These are phyloP conservation scores for Nomada fucata DNA, from an alignment of 2,888 invertebrate genomes.

Conservation along the genomic window DNA sequence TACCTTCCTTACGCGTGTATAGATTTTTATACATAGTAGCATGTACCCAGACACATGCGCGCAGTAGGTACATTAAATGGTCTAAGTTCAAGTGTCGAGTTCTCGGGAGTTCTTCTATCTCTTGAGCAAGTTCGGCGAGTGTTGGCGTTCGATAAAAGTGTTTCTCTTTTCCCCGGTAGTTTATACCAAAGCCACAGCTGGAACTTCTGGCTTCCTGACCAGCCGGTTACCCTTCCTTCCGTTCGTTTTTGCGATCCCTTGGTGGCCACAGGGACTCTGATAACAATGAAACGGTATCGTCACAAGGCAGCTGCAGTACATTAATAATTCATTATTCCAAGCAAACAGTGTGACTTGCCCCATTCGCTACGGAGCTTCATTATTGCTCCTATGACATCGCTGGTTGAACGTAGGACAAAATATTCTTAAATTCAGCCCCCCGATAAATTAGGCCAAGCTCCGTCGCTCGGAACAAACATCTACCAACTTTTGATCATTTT, in stretches of 20 bases:
- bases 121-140: constrained; percentile 75
- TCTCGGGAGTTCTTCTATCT: constrained; percentile 75
- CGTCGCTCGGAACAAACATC: background rate
- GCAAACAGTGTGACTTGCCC: constrained; percentile 16
- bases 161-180: constrained; percentile 77
- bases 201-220: constrained; percentile 65
- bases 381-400: constrained; percentile 13
- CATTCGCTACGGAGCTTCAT: constrained; percentile 4
- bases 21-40: background rate
- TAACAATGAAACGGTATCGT: constrained; percentile 58
- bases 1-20: background rate
- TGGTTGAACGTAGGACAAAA: background rate
- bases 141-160: constrained; percentile 81
- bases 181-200: constrained; percentile 66
- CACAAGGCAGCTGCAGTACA: constrained; percentile 24
- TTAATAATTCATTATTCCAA: constrained; percentile 54
- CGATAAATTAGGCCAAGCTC: constrained; percentile 25
- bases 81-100: constrained; percentile 75
- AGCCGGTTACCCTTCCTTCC: constrained; percentile 60
- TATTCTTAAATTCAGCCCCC: constrained; percentile 3
- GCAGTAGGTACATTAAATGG: constrained; percentile 76
- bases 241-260: constrained; percentile 55
- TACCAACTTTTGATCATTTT: constrained; percentile 31
- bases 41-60: constrained; percentile 29
- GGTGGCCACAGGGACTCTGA: constrained; percentile 37